Base-by-base conservation (phyloP, 2,113 vertebrate genomes). In the Tricholaema leucomelas region DNA sequence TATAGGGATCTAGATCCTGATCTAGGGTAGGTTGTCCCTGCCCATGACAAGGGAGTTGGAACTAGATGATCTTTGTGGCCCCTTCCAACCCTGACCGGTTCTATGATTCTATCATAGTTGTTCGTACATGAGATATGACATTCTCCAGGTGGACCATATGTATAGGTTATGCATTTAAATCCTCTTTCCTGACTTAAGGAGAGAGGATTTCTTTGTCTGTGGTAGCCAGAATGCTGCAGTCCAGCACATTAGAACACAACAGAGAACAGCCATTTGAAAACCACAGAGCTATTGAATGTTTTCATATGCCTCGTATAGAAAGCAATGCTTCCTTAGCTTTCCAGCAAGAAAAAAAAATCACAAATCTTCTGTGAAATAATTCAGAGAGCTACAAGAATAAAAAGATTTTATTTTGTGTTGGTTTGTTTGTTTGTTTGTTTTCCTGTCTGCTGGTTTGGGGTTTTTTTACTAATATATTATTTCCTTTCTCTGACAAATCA, bases 401-500 rank as follows among this genome's bases (percentile, higher is more conserved):
- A 50, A 24, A 50, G 23, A 6, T 44, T 44, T 44, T 13, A 7
- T 6, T 18, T 12, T 50, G 48, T 24, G 48, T 50, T 50, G 48
- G 23, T 24, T 48, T 23, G 12, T 48, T 50, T 50, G 27, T 30
- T 55, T 55, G 8, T 35, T 88, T 84, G 27, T 44, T 77, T 80
- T 20, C 75, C 84, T 91, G 87, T 95, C 72, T 81, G 1, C 15
- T 44, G 38, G 38, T 3, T 3, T 20, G 38, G 30, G 54, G 50
- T 42, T 40, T 42, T 69, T 30, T 30, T 19, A 4, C 36, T 75
- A 94, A 59, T 6, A 56, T 72, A 59, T 27, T 75, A 25, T 76
- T 40, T 94, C 25, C 27, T 90, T 94, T 75, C 66, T 90, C 92
- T 94, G 95, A 90, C 92, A 97, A 92, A 93, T 92, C 85, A 76